A percentile compares a stretch with the other conserved stretches of the same genome.
phyloP scores from a whole-genome alignment of 2,888 invertebrate genomes.

The Lucinisca nassula region DNA sequence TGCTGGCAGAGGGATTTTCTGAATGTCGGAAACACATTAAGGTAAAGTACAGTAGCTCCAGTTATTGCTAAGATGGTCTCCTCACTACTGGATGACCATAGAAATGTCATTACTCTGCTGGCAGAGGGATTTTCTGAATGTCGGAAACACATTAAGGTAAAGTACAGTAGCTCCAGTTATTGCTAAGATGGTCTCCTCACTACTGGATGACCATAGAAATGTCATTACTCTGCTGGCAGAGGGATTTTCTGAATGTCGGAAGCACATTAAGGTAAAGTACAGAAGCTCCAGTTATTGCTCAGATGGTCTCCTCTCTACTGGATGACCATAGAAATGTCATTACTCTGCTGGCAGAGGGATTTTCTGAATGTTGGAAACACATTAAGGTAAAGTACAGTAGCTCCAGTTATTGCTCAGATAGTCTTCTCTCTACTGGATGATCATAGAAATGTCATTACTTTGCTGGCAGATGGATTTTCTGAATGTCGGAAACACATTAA shows the following conservation, averaged over 20 bases:
- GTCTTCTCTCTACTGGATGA: too few relatives aligned
- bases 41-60: too few relatives aligned
- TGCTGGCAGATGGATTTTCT: constrained; percentile 89
- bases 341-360: constrained; percentile 89
- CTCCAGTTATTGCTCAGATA: too few relatives aligned
- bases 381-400: too few relatives aligned
- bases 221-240: constrained; percentile 89
- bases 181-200: too few relatives aligned
- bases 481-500: constrained; percentile 89
- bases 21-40: constrained; percentile 89
- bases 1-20: constrained; percentile 89
- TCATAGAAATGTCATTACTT: constrained; percentile 89
- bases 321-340: constrained; percentile 90
- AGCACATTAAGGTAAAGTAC: constrained; percentile 89
- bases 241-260: constrained; percentile 89
- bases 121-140: constrained; percentile 89
- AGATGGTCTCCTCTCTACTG: too few relatives aligned
- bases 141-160: constrained; percentile 88
- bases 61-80: too few relatives aligned
- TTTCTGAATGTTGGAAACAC: constrained; percentile 89
- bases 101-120: constrained; percentile 89
- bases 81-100: constrained; percentile 90
- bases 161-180: too few relatives aligned
- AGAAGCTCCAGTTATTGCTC: too few relatives aligned
- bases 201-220: constrained; percentile 89